A percentile compares a stretch with the other conserved stretches of the same genome.
Conservation (phyloP, 2,888 invertebrate species). For the Pteria penguin region DNA sequence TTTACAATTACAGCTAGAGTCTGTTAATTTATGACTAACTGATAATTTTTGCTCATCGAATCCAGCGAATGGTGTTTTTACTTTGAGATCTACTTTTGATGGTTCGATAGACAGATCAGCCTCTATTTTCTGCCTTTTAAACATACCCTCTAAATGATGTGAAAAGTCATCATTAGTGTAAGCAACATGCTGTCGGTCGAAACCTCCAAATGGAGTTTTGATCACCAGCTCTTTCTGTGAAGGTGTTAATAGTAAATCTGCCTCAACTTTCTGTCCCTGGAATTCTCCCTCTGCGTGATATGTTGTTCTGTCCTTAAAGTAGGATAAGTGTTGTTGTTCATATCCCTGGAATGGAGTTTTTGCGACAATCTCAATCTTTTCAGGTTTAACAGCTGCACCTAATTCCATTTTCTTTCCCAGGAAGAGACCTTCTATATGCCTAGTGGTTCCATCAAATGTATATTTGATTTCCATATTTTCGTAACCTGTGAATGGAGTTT, state of each 20-base stretch:
- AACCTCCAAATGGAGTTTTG: conserved; percentile 54
- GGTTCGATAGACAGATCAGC: conserved; percentile 1
- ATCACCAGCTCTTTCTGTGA: conserved; percentile 21
- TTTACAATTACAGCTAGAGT: background rate
- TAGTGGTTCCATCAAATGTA: background rate
- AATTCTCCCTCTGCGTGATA: background rate
- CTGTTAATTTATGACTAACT: conserved; percentile 7
- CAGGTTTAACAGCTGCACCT: background rate
- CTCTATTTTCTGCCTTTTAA: conserved; percentile 17
- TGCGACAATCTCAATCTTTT: background rate
- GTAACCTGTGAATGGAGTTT: conserved; percentile 13
- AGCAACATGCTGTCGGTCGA: conserved; percentile 26
- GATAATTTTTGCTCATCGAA: background rate
- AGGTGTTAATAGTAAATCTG: background rate
- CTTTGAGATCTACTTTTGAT: background rate
- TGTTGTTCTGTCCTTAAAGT: background rate
- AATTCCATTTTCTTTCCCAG: conserved; percentile 7
- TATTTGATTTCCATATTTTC: conserved; percentile 7
- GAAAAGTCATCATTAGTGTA: conserved; percentile 29
- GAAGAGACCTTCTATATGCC: background rate
- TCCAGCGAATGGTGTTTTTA: conserved; percentile 20
- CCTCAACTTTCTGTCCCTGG: background rate
- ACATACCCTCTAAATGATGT: conserved; percentile 26
- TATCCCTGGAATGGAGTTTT: conserved; percentile 11
- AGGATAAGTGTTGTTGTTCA: background rate